Conservation (phyloP, 2,888 invertebrate species). For the Rhagonycha fulva region DNA sequence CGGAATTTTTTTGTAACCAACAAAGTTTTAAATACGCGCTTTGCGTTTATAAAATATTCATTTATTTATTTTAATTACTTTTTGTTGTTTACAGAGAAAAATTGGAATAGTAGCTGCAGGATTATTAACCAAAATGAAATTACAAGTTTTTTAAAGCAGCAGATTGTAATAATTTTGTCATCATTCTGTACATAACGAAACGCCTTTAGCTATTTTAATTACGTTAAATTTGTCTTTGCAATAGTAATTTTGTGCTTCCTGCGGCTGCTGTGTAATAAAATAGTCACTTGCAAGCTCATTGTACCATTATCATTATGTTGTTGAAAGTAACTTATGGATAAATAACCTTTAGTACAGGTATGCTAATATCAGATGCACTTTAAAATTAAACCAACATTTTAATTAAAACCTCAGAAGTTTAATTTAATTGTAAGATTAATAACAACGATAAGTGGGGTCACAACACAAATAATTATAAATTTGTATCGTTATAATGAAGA, state of each 20-base stretch:
- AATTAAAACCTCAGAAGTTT: background rate
- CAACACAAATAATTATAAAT: background rate
- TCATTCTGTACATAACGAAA: background rate
- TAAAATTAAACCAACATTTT: background rate
- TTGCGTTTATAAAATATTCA: background rate
- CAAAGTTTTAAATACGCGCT: background rate
- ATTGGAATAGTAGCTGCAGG: background rate
- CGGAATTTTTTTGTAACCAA: background rate
- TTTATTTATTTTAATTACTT: background rate
- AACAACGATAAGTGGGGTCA: background rate
- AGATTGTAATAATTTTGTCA: background rate
- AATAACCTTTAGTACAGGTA: background rate
- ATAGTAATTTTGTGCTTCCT: background rate
- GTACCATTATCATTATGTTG: no score
- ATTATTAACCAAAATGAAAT: no score
- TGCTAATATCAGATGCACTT: background rate
- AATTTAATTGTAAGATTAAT: background rate
- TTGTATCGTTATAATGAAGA: background rate
- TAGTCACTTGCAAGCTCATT: background rate
- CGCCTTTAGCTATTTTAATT: background rate
- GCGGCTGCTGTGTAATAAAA: background rate
- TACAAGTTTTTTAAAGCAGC: no score
- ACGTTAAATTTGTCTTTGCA: background rate
- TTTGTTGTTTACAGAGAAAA: no score
- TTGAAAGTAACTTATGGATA: no score